These are phyloP conservation scores for Brassicogethes aeneus DNA, from an alignment of 2,888 invertebrate species.

Conservation along the genomic window DNA sequence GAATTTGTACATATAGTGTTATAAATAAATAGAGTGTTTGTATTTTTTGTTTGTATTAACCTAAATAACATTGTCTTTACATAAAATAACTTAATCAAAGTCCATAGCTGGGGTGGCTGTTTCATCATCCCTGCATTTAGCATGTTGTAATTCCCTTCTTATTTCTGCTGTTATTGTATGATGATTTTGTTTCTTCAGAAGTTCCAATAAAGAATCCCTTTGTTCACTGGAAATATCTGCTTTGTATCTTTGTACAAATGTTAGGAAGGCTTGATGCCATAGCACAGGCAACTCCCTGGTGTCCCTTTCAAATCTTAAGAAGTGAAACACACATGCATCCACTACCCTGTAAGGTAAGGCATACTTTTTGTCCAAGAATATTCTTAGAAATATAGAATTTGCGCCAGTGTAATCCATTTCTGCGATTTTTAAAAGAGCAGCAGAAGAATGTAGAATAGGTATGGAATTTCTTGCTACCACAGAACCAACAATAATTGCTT, in stretches of 20 bases:
- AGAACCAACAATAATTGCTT: conserved; percentile 92
- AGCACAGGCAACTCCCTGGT: conserved; percentile 80
- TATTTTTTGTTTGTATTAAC: neutral
- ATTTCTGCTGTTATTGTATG: conserved; percentile 73
- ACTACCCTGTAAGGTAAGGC: conserved; percentile 92
- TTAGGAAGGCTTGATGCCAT: conserved; percentile 93
- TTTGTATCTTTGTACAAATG: conserved; percentile 93
- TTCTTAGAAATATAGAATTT: conserved; percentile 87
- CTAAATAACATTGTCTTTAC: too few relatives aligned
- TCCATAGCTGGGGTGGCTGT: conserved; percentile 28
- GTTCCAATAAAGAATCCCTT: conserved; percentile 70
- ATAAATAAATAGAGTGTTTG: neutral
- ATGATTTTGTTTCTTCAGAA: conserved; percentile 67
- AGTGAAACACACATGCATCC: conserved; percentile 91
- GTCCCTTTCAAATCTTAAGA: conserved; percentile 82
- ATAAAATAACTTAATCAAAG: conserved; percentile 16
- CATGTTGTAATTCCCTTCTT: conserved; percentile 75
- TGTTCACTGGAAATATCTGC: conserved; percentile 91
- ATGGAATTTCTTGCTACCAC: conserved; percentile 86
- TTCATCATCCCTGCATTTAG: conserved; percentile 59
- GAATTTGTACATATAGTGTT: too few relatives aligned
- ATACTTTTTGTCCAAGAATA: conserved; percentile 95
- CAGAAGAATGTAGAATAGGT: conserved; percentile 90
- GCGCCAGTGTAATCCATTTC: conserved; percentile 97
- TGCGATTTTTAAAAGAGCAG: conserved; percentile 89